These are phyloP conservation scores for Vultur gryphus DNA, from an alignment of 2,797 vertebrate species.

Conservation along the genomic window DNA sequence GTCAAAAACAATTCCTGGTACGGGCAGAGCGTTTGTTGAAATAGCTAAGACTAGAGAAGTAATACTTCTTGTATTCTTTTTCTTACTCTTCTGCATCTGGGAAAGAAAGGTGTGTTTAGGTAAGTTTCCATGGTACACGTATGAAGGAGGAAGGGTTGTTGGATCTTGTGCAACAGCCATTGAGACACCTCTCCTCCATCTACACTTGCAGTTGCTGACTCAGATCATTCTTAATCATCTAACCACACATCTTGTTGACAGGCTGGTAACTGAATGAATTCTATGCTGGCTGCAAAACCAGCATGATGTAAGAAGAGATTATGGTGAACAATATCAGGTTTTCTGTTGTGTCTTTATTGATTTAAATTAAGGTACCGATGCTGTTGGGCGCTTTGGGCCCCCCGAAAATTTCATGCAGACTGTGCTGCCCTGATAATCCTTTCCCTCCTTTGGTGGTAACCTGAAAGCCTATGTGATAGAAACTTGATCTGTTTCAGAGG, in stretches of 20 bases:
- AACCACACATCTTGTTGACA: neutral
- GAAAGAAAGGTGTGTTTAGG: neutral
- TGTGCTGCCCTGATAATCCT: neutral
- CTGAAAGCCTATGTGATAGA: neutral
- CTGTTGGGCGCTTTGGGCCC: fast-evolving
- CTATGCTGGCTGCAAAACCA: neutral
- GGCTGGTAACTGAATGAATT: neutral
- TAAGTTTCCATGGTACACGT: neutral
- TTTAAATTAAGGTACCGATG: neutral
- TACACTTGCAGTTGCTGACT: neutral
- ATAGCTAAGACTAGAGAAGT: neutral
- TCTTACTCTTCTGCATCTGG: neutral
- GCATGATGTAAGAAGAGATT: neutral
- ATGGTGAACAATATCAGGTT: neutral
- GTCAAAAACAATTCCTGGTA: neutral
- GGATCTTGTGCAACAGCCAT: neutral
- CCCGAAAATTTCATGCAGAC: neutral
- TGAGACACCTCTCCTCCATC: neutral
- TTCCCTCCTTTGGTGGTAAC: neutral
- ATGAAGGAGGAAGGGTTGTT: neutral
- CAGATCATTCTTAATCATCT: neutral
- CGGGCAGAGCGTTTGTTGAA: neutral
- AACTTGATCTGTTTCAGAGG: neutral
- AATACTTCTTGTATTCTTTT: neutral
- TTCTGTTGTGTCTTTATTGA: neutral